phyloP scores from a whole-genome alignment of 2,888 invertebrate species.

The Byasa hedistus region DNA sequence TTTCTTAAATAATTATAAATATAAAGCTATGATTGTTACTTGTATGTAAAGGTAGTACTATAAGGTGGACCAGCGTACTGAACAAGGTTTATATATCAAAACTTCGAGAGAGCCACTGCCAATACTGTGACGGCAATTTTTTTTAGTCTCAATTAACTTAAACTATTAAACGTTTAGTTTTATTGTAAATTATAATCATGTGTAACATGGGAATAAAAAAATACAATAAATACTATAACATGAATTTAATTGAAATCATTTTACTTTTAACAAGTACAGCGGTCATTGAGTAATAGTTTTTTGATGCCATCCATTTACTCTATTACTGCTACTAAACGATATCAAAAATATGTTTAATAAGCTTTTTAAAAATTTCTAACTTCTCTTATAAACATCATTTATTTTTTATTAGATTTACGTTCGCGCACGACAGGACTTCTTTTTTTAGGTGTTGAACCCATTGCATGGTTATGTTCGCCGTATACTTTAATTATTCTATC shows the following conservation, averaged over 20 bases:
- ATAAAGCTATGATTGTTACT: too few species aligned
- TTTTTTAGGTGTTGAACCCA: constrained; percentile 4
- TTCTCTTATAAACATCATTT: neutral
- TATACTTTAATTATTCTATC: constrained; percentile 15
- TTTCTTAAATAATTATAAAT: too few species aligned
- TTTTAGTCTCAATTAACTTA: too few species aligned
- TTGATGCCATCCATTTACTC: neutral
- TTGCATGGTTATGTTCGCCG: constrained; percentile 26
- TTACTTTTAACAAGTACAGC: neutral
- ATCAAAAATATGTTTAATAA: constrained; percentile 1
- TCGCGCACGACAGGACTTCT: neutral
- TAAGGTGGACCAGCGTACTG: too few species aligned
- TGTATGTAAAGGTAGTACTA: too few species aligned
- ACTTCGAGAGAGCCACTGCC: too few species aligned
- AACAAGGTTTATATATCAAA: too few species aligned
- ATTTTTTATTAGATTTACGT: neutral
- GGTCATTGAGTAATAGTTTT: too few species aligned
- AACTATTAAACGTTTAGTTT: too few species aligned
- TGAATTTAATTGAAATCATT: neutral
- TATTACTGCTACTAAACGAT: neutral
- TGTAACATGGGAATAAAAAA: too few species aligned
- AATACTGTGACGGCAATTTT: too few species aligned
- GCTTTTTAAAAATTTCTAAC: neutral
- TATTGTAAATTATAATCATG: too few species aligned
- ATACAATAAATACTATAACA: neutral